These are phyloP conservation scores for Alca torda DNA, from an alignment of 2,797 vertebrate genomes.

Conservation along the genomic window DNA sequence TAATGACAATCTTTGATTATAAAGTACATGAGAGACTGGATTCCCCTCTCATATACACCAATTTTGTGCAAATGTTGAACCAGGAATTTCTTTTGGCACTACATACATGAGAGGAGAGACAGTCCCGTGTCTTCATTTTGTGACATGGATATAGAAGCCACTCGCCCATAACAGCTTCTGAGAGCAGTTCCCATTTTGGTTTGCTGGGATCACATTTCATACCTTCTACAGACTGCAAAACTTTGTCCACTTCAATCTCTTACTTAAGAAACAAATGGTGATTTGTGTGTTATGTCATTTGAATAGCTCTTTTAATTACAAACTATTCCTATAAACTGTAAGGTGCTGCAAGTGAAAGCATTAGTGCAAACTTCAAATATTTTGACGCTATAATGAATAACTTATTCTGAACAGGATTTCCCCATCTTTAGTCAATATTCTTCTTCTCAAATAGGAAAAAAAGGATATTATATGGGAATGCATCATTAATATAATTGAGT, in stretches of 20 bases:
- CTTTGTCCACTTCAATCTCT: not conserved
- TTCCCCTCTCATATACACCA: not conserved
- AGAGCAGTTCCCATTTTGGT: not conserved
- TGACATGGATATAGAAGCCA: not conserved
- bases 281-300: constrained; percentile 42
- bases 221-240: not conserved
- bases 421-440: not conserved
- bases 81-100: not conserved
- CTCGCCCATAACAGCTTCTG: not conserved
- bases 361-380: not conserved
- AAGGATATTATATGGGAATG: not conserved
- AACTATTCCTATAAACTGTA: not conserved
- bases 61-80: not conserved
- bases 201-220: not conserved
- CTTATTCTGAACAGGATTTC: not conserved
- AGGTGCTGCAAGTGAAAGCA: not conserved
- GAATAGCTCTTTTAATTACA: not conserved
- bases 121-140: not conserved
- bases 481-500: not conserved
- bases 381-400: not conserved
- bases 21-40: not conserved
- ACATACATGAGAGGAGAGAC: not conserved
- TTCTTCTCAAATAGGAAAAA: not conserved
- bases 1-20: not conserved
- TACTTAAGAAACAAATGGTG: not conserved